These are phyloP conservation scores for Drosophila parthenogenetica DNA, from an alignment of 2,888 invertebrate species.

Conservation along the genomic window DNA sequence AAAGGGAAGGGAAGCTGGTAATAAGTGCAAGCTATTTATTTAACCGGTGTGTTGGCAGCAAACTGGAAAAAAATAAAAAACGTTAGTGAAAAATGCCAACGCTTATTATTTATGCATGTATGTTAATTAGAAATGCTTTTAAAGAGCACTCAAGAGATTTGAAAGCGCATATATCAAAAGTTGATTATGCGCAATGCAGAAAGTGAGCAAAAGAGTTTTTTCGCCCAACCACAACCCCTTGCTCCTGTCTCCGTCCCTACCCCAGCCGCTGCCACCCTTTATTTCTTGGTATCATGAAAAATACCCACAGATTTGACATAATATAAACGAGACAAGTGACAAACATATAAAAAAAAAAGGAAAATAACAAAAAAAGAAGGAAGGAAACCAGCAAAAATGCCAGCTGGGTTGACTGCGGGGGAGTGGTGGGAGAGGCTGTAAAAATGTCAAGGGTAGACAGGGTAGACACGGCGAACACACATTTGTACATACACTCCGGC, in stretches of 20 bases:
- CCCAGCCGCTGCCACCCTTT: background rate
- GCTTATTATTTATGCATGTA: slow-evolving; percentile 76
- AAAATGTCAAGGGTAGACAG: slow-evolving; percentile 56
- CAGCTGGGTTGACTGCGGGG: slow-evolving; percentile 55
- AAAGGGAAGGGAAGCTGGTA: slow-evolving; percentile 26
- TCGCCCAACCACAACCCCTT: background rate
- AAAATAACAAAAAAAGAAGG: slow-evolving; percentile 20
- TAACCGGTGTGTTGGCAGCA: slow-evolving; percentile 21
- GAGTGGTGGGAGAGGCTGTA: slow-evolving; percentile 51
- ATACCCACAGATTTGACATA: slow-evolving; percentile 73
- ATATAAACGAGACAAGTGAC: slow-evolving; percentile 75
- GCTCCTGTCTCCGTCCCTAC: background rate
- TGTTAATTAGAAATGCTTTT: slow-evolving; percentile 80
- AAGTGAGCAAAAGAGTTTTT: slow-evolving; percentile 54
- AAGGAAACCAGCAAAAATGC: slow-evolving; percentile 18
- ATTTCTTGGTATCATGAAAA: slow-evolving; percentile 47
- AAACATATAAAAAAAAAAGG: slow-evolving; percentile 60
- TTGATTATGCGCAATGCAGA: slow-evolving; percentile 71
- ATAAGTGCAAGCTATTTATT: slow-evolving; percentile 69
- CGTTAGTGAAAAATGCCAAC: slow-evolving; percentile 56
- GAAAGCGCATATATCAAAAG: slow-evolving; percentile 79
- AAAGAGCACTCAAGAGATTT: slow-evolving; percentile 74
- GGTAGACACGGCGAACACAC: slow-evolving; percentile 21
- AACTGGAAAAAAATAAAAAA: slow-evolving; percentile 11
- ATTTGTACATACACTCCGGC: slow-evolving; percentile 3